Evolutionary conservation across 2,113 vertebrate genomes (phyloP), one percentile per base, ranked within the genome.

Genomic region (Calidris pygmaea): DNA sequence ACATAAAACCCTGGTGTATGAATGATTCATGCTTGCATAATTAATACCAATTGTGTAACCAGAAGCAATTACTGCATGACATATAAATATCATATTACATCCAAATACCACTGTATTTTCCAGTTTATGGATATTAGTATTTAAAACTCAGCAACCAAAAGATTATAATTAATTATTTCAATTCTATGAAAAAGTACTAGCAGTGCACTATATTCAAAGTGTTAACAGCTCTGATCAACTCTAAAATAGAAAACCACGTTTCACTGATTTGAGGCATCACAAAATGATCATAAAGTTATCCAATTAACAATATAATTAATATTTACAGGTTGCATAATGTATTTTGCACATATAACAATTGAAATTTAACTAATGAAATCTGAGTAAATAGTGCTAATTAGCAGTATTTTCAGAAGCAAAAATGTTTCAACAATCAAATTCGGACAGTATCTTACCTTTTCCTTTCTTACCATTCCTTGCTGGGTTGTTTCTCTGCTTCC

Each of bases 91-190:
- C 29, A 19, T 50, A 71, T 56, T 72, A 34, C 20, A 59, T 76
- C 35, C 43, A 90, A 79, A 68, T 78, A 78, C 30, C 43, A 16
- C 23, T 87, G 29, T 50, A 11, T 56, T 94, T 81, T 78, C 56
- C 81, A 12, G 14, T 82, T 77, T 63, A 27, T 29, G 48, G 62
- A 52, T 56, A 27, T 10, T 32, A 56, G 14, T 68, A 24, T 48
- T 93, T 85, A 65, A 88, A 93, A 87, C 10, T 68, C 26, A 35
- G 29, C 74, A 87, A 92, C 68, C 22, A 91, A 91, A 84, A 89
- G 21, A 58, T 55, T 47, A 41, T 52, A 30, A 74, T 45, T 60
- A 75, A 66, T 34, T 1, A 55, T n/a, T 85, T 67, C 60, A 87
- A 6, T 72, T 81, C 32, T 43, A 16, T 59, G 15, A 60, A 81